These are phyloP conservation scores for Zaprionus inermis DNA, from an alignment of 1,140 invertebrate genomes.

Conservation along the genomic window DNA sequence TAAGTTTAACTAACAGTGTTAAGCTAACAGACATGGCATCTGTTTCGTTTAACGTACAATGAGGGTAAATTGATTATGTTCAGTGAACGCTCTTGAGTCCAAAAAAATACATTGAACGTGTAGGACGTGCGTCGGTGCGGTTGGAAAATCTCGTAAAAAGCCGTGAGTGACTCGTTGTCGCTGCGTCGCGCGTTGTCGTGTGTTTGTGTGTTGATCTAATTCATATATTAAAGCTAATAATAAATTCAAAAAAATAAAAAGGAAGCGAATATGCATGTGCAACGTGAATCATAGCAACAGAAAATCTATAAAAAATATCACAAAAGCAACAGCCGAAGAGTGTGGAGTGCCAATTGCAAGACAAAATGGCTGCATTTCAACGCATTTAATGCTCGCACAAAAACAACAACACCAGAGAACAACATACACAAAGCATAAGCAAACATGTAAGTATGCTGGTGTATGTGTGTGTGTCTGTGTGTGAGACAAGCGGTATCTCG, in stretches of 20 bases:
- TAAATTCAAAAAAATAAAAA: slow-evolving; percentile 7
- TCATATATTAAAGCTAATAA: slow-evolving; percentile 16
- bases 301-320: background rate
- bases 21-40: slow-evolving; percentile 6
- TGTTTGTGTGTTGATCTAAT: slow-evolving; percentile 36
- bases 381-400: slow-evolving; percentile 73
- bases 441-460: slow-evolving; percentile 50
- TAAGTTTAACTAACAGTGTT: background rate
- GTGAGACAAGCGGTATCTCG: slow-evolving; percentile 37
- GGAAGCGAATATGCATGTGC: background rate
- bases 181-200: slow-evolving; percentile 23
- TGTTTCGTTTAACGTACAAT: slow-evolving; percentile 30
- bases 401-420: slow-evolving; percentile 49
- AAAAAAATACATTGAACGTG: slow-evolving; percentile 38
- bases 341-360: slow-evolving; percentile 74
- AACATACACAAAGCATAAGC: slow-evolving; percentile 58
- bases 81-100: slow-evolving; percentile 38
- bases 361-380: slow-evolving; percentile 80
- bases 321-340: slow-evolving; percentile 40
- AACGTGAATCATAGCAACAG: slow-evolving; percentile 16
- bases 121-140: slow-evolving; percentile 36
- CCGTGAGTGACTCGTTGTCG: slow-evolving; percentile 39
- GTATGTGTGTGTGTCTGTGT: slow-evolving; percentile 1
- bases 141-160: slow-evolving; percentile 22
- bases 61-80: slow-evolving; percentile 25